These are phyloP conservation scores for Suillia variegata DNA, from an alignment of 2,888 invertebrate species.

Conservation along the genomic window DNA sequence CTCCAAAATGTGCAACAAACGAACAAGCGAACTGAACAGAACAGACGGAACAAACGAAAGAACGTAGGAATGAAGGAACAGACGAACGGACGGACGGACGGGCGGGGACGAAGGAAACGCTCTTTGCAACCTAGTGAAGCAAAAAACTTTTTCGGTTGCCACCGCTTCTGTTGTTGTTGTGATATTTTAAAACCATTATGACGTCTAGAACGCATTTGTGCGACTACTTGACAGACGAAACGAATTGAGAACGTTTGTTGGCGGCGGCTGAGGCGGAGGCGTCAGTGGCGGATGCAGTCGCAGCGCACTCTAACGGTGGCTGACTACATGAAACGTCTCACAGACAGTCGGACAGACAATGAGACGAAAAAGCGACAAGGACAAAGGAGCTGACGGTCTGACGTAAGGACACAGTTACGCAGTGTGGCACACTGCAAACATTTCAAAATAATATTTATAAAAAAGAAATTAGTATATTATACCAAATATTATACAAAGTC, in stretches of 20 bases:
- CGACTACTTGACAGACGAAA: conserved; percentile 6
- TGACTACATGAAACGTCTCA: background rate
- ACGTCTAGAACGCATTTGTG: conserved; percentile 3
- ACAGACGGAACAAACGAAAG: background rate
- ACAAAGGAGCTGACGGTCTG: no score
- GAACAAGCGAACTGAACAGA: no score
- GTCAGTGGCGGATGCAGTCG: background rate
- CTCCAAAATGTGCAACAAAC: conserved; percentile 25
- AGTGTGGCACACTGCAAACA: no score
- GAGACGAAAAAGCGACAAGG: no score
- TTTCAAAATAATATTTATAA: no score
- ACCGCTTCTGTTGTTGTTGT: conserved; percentile 3
- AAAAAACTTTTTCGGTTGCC: background rate
- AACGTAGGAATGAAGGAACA: conserved; percentile 16
- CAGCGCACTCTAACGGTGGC: background rate
- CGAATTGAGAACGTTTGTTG: background rate
- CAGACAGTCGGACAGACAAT: conserved; percentile 4
- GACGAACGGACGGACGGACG: no score
- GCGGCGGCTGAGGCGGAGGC: no score
- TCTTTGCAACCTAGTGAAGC: conserved; percentile 4
- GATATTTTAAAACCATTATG: conserved; percentile 2
- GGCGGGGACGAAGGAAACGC: no score
- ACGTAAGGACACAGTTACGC: no score
- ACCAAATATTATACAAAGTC: no score
- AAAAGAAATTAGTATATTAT: no score